Conservation (phyloP, 2,113 vertebrate species). For the Scomber scombrus region DNA sequence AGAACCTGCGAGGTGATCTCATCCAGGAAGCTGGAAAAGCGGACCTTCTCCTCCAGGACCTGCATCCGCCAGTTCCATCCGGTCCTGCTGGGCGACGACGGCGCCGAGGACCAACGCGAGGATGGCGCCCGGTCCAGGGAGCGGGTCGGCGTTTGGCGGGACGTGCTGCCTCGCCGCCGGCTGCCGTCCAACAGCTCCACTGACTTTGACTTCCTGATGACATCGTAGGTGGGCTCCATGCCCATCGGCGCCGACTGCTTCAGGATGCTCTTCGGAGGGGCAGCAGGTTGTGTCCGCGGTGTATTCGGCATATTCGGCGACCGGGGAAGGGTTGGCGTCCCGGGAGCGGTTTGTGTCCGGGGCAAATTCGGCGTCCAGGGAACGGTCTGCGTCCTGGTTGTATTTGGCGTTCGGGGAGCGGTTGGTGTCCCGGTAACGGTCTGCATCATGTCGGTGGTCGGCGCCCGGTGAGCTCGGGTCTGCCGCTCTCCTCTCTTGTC, state of each 20-base stretch:
- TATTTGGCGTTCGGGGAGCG: neutral
- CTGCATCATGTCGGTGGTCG: neutral
- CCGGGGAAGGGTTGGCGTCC: too few species aligned
- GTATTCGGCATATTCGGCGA: too few species aligned
- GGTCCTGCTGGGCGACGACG: neutral
- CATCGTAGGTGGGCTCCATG: conserved; percentile 54
- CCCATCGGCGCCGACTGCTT: conserved; percentile 80
- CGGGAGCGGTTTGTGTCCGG: too few species aligned
- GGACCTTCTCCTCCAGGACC: conserved; percentile 85
- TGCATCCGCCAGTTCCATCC: conserved; percentile 76
- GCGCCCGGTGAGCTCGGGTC: neutral
- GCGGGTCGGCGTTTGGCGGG: neutral
- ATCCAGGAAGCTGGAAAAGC: conserved; percentile 91
- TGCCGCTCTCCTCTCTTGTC: neutral
- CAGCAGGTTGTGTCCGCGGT: neutral
- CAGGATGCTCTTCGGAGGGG: conserved; percentile 87
- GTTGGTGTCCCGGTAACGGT: neutral
- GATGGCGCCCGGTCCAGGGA: conserved; percentile 39
- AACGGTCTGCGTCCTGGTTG: neutral
- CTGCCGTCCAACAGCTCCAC: conserved; percentile 77
- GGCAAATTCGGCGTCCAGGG: too few species aligned
- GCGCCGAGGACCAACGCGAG: neutral
- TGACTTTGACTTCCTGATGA: conserved; percentile 82
- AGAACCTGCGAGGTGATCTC: conserved; percentile 88
- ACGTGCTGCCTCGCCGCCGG: neutral